Base-by-base conservation (phyloP, 2,888 invertebrate genomes). In the Synergus laeviventris region DNA sequence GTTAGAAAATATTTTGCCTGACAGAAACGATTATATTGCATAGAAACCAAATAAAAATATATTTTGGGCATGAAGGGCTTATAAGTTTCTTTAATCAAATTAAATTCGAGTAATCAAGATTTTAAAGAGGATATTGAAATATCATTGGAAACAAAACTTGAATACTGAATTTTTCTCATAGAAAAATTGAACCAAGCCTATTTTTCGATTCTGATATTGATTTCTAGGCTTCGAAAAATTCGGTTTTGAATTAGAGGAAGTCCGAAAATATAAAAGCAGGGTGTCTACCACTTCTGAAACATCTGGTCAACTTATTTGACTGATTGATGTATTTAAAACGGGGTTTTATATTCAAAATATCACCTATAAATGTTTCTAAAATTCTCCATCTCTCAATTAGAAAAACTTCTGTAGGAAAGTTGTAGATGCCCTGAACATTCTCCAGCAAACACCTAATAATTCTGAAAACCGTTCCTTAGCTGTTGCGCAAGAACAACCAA, bases 401-500 rank as follows among this genome's bases (percentile, higher is more conserved):
- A 24, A 59, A 59, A 14, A 59, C 14, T 59, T 59, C 0, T 59
- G 5, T 8, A n/a, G 31, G 45, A 70, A 70, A 70, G 31, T 16
- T 70, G 31, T 49, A 45, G 49, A n/a, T 21, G 45, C 49, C 21
- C 45, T 66, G 24, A 66, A 24, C 18, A n/a, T 31, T n/a, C 9
- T 45, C 16, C 24, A 45, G 1, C n/a, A 21, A 49, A 70, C 14
- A 31, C n/a, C 16, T 31, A 45, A 45, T 70, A 70, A 70, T 49
- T 70, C 31, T 49, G 24, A 49, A n/a, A 70, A 38, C n/a, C n/a
- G 9, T 62, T 70, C 31, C 36, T 49, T n/a, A 70, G 70, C 70
- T n/a, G n/a, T 18, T 9, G 14, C 66, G 12, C 70, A 70, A 70
- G 70, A 70, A 18, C 70, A 36, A 70, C 49, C 70, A 9, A 9